Evolutionary conservation across 35 echinoderm and acorn worm genomes (phyloP), one percentile per base, ranked within the genome.

Genomic region (Ophiothrix spiculata): DNA sequence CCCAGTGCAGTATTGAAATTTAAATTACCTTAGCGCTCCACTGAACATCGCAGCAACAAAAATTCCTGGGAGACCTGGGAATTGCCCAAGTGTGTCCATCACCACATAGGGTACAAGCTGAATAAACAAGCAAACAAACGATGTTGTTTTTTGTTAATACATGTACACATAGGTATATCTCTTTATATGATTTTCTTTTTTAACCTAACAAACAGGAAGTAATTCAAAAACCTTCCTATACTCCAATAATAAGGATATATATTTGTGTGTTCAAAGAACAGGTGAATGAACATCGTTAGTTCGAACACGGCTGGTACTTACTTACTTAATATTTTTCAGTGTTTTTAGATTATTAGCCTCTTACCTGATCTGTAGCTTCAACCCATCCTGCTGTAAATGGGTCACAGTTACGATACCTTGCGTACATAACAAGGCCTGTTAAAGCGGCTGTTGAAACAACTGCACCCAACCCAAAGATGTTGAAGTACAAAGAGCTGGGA

Each of bases 31-130:
- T 39, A 91, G 56, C 12, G 89, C 82, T 14, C 75, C 89, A 36
- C 89, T 86, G 77, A 86, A 91, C 75, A 91, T 80, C 0, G 81
- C 75, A 13, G 89, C 38, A 0, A 85, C 77, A 74, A 91, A 91
- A 25, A 91, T 31, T 31, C 89, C 89, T 21, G 89, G 89, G 64
- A 91, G 56, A 8, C 89, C 89, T 0, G 89, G 89, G 28, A 80
- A 85, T 12, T 36, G n/a, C 17, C 82, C 82, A 1, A 91, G 63
- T 35, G 86, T 77, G 31, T 91, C 89, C 89, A 91, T 91, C 14
- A 91, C 77, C 64, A 91, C 56, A 32, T 80, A 86, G 0, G 89
- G 89, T 32, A 91, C 81, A n/a, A 91, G 56, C 89, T 91, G 37
- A 37, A 1, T 78, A 85, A 16, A n/a, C 73, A 64, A 14, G 4